A percentile compares a stretch with the other conserved stretches of the same genome.
Conservation (phyloP, 2,113 vertebrate genomes). For the Apistogramma diplotaenia region DNA sequence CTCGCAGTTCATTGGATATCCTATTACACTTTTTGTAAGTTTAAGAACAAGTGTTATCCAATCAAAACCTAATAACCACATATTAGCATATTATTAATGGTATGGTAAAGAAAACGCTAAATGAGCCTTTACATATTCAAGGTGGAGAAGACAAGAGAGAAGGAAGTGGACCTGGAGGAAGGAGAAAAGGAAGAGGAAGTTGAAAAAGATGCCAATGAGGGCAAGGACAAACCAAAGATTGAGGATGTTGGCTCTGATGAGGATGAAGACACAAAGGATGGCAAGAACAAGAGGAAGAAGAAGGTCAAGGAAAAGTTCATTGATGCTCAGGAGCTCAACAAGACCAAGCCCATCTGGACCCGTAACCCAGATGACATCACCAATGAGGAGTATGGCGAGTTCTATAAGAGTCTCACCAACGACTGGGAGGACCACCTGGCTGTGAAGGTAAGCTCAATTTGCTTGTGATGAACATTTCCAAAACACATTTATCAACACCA, state of each 20-base stretch:
- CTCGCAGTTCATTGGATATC: constrained; percentile 85
- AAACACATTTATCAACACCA: not conserved
- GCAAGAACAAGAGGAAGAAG: constrained; percentile 82
- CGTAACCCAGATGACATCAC: constrained; percentile 95
- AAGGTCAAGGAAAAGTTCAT: constrained; percentile 85
- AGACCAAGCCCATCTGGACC: constrained; percentile 91
- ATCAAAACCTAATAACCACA: not conserved
- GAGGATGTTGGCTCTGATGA: constrained; percentile 82
- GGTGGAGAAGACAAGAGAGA: constrained; percentile 91
- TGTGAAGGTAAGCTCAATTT: constrained; percentile 72
- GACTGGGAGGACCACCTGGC: constrained; percentile 85
- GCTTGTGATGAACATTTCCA: not conserved
- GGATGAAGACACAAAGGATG: constrained; percentile 75
- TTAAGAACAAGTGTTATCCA: not conserved
- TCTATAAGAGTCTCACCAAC: constrained; percentile 94
- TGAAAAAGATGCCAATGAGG: constrained; percentile 58
- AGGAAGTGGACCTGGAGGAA: constrained; percentile 83
- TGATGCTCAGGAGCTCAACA: constrained; percentile 82
- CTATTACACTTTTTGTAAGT: constrained; percentile 83
- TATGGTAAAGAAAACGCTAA: not conserved
- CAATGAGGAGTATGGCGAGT: constrained; percentile 94
- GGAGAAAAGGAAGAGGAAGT: constrained; percentile 81
- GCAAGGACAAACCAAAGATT: constrained; percentile 80
- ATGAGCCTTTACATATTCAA: constrained; percentile 42
- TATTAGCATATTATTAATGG: too few species aligned